phyloP scores from a whole-genome alignment of 2,888 invertebrate species.

The Stenotaenia linearis region DNA sequence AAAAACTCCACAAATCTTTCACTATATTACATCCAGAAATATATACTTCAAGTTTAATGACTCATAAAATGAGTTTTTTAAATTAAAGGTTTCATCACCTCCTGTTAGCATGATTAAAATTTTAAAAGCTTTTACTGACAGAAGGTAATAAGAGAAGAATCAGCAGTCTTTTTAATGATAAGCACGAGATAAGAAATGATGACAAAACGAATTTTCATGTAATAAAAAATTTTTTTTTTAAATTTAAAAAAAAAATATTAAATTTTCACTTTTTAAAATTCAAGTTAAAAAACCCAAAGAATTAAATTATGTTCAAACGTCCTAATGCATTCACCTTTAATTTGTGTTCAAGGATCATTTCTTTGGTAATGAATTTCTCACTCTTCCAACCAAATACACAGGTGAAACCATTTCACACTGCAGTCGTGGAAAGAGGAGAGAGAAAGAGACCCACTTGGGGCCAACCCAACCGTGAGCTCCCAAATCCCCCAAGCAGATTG shows the following conservation, averaged over 20 bases:
- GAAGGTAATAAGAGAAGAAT: neutral
- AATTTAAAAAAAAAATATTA: too few species aligned
- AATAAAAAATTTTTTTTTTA: too few species aligned
- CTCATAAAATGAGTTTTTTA: neutral
- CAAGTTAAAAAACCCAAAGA: too few species aligned
- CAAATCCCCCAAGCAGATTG: constrained; percentile 26
- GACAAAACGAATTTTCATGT: neutral
- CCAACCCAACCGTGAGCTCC: constrained; percentile 20
- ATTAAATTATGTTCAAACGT: too few species aligned
- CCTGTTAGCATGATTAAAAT: constrained; percentile 13
- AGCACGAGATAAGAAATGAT: neutral
- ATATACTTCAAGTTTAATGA: neutral
- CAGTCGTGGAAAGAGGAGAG: constrained; percentile 1
- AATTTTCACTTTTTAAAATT: too few species aligned
- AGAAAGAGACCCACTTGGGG: constrained; percentile 21
- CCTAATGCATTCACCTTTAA: neutral
- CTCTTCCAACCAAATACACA: neutral
- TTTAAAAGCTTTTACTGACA: neutral
- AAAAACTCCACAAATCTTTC: too few species aligned
- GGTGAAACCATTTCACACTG: constrained; percentile 26
- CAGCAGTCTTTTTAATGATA: neutral
- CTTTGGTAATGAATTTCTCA: constrained; percentile 8
- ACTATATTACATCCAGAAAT: too few species aligned
- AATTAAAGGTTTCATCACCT: constrained; percentile 10
- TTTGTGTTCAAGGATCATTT: constrained; percentile 11